phyloP scores from a whole-genome alignment of 2,888 invertebrate genomes.

The Dryococelus australis region DNA sequence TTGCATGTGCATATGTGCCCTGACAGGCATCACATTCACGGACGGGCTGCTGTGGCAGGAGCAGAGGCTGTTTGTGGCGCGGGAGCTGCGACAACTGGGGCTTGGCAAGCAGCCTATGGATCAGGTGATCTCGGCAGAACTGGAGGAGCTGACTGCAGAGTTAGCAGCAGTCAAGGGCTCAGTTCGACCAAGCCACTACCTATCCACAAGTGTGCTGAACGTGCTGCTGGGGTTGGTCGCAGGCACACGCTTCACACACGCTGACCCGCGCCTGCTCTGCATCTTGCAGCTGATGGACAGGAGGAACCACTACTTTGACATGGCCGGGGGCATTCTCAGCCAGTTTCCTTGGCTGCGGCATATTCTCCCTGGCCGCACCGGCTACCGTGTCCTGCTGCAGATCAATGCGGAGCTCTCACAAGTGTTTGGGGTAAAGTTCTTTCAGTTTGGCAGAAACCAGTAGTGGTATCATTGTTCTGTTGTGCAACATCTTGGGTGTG shows the following conservation, averaged over 20 bases:
- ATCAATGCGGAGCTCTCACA: constrained; percentile 64
- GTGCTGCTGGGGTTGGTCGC: constrained; percentile 70
- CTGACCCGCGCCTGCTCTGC: constrained; percentile 58
- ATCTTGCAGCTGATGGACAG: constrained; percentile 61
- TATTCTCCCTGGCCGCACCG: constrained; percentile 67
- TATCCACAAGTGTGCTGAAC: constrained; percentile 69
- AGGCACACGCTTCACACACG: constrained; percentile 58
- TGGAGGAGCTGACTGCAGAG: constrained; percentile 52
- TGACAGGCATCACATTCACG: constrained; percentile 66
- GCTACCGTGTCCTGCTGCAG: constrained; percentile 66
- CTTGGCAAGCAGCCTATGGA: constrained; percentile 65
- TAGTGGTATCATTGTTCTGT: too few species aligned
- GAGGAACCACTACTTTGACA: constrained; percentile 65
- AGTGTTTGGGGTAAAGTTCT: neutral
- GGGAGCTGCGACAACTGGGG: constrained; percentile 64
- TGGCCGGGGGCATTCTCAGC: constrained; percentile 66
- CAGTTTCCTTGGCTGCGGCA: constrained; percentile 70
- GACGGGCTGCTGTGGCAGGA: constrained; percentile 67
- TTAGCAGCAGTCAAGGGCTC: neutral
- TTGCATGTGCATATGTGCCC: too few species aligned
- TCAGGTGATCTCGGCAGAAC: constrained; percentile 64
- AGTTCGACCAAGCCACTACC: constrained; percentile 32
- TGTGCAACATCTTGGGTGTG: too few species aligned
- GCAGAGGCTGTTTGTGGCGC: constrained; percentile 64
- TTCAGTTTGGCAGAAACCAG: too few species aligned